A percentile compares a stretch with the other conserved stretches of the same genome.
Evolutionary conservation across 2,113 vertebrate genomes (phyloP).

Genomic region (Limanda limanda): DNA sequence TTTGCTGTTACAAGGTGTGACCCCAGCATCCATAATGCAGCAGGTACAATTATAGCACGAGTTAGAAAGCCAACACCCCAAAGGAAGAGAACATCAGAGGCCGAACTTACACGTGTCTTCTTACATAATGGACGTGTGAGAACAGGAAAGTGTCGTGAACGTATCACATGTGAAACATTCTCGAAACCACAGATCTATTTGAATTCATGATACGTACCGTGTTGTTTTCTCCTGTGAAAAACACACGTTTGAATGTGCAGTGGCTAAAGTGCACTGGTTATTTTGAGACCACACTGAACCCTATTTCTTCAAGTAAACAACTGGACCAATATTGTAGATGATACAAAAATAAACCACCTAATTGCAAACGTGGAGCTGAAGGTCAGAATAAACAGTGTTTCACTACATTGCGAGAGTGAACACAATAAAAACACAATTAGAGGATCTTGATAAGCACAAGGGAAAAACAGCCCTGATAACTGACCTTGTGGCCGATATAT

Average conservation of each 20-base stretch:
- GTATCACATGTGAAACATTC: neutral
- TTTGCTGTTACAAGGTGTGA: slow-evolving; percentile 5
- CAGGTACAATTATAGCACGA: slow-evolving; percentile 6
- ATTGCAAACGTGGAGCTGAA: too few relatives aligned
- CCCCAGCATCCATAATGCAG: slow-evolving; percentile 31
- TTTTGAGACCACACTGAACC: neutral
- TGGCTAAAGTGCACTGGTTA: neutral
- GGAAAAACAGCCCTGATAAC: neutral
- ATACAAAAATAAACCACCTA: neutral
- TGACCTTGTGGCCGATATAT: neutral
- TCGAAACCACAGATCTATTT: neutral
- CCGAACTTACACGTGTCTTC: neutral
- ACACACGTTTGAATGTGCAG: neutral
- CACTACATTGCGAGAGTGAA: neutral
- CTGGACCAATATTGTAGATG: neutral
- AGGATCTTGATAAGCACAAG: neutral
- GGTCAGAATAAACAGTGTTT: too few relatives aligned
- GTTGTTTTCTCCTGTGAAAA: too few relatives aligned
- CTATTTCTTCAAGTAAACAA: neutral
- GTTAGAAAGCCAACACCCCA: neutral
- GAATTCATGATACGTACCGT: neutral
- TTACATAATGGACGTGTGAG: neutral
- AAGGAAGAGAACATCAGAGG: neutral
- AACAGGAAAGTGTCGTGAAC: neutral
- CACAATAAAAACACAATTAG: neutral